Percentiles rank a stretch among this genome's conserved stretches.
Conservation (phyloP, 2,888 invertebrate genomes). For the Rhabditoides inermis region DNA sequence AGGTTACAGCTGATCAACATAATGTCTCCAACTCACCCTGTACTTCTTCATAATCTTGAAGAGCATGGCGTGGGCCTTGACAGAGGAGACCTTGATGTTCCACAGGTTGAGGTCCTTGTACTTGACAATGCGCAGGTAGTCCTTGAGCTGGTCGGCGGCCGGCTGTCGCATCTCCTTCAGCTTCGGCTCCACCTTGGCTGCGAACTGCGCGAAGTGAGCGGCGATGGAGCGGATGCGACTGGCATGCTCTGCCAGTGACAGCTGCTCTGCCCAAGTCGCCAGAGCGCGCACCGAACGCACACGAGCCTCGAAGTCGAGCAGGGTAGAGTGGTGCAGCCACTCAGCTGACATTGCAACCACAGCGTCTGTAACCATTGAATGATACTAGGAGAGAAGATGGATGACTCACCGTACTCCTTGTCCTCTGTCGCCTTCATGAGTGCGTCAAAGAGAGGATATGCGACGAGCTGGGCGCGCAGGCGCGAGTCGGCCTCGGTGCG, state of each 20-base stretch:
- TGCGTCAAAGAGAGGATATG: conserved; percentile 43
- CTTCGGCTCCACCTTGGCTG: conserved; percentile 16
- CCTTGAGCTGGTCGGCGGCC: conserved; percentile 77
- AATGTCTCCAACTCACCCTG: conserved; percentile 59
- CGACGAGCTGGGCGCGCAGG: conserved; percentile 33
- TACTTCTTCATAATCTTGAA: conserved; percentile 63
- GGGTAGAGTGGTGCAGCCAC: conserved; percentile 68
- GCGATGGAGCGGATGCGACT: conserved; percentile 58
- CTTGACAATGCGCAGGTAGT: conserved; percentile 84
- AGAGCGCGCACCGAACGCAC: conserved; percentile 6
- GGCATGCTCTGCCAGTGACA: conserved; percentile 9
- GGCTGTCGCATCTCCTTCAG: conserved; percentile 64
- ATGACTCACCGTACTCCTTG: neutral
- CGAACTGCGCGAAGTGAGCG: conserved; percentile 75
- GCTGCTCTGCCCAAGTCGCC: conserved; percentile 15
- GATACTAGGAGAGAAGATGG: neutral
- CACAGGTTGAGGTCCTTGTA: conserved; percentile 92
- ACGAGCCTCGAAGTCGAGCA: conserved; percentile 78
- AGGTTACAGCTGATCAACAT: neutral
- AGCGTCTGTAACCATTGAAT: conserved; percentile 1
- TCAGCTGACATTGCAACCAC: conserved; percentile 43
- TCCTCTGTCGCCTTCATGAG: conserved; percentile 13
- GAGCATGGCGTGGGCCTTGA: conserved; percentile 56
- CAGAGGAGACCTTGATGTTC: conserved; percentile 73
- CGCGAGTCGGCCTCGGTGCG: conserved; percentile 28